A percentile compares a stretch with the other conserved stretches of the same genome.
Conservation (phyloP, 2,113 vertebrate genomes). For the Bufo bufo region DNA sequence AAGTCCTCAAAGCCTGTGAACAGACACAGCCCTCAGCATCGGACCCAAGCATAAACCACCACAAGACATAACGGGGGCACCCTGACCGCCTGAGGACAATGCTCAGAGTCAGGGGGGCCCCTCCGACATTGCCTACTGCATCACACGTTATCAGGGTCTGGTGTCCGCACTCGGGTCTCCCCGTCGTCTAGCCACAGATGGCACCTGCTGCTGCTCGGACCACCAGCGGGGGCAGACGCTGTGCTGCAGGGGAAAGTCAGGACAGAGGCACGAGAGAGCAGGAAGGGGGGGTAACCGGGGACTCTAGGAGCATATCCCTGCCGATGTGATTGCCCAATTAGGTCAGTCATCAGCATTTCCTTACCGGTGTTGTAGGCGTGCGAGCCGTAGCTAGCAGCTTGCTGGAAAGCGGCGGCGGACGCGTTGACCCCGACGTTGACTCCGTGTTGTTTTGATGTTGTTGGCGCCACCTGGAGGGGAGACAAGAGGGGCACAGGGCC, state of each 20-base stretch:
- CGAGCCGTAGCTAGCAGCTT: constrained; percentile 94
- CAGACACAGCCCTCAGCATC: constrained; percentile 79
- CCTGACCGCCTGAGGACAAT: too few relatives aligned
- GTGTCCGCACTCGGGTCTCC: not conserved
- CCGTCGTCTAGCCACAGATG: not conserved
- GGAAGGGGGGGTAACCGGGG: not conserved
- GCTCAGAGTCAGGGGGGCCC: too few relatives aligned
- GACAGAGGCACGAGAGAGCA: constrained; percentile 57
- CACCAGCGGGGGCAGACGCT: constrained; percentile 48
- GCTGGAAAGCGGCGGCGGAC: constrained; percentile 91
- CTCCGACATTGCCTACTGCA: too few relatives aligned
- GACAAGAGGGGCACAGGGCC: not conserved
- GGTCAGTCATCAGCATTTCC: too few relatives aligned
- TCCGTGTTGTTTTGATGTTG: constrained; percentile 97
- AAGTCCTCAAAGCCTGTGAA: constrained; percentile 88
- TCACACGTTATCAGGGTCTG: not conserved
- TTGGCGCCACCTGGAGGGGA: constrained; percentile 87
- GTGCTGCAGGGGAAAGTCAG: constrained; percentile 1
- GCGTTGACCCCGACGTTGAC: constrained; percentile 97
- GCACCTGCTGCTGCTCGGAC: constrained; percentile 56
- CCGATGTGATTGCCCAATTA: too few relatives aligned
- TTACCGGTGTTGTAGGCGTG: constrained; percentile 95
- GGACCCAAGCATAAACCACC: constrained; percentile 61
- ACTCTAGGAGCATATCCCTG: not conserved
- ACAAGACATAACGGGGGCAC: too few relatives aligned